Conservation (phyloP, 2,113 vertebrate genomes). For the Saimiri boliviensis region DNA sequence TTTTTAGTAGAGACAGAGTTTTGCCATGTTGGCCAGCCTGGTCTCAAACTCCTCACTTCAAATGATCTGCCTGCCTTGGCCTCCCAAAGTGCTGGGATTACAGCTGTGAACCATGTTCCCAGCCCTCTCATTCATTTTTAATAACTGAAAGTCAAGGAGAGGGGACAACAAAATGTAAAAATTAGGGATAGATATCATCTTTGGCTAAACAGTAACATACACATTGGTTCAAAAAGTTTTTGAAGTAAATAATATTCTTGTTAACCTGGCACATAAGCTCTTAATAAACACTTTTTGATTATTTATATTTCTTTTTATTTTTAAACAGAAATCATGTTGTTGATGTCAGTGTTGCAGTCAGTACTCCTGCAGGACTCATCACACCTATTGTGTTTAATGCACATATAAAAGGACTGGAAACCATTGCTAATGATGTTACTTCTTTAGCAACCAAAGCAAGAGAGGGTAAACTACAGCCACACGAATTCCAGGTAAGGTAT, state of each 20-base stretch:
- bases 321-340: slow-evolving; percentile 95
- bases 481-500: slow-evolving; percentile 95
- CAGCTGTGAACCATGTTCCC: background rate
- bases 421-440: slow-evolving; percentile 91
- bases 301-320: slow-evolving; percentile 46
- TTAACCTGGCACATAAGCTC: background rate
- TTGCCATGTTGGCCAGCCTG: too few relatives aligned
- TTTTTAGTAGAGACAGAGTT: too few relatives aligned
- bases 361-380: slow-evolving; percentile 94
- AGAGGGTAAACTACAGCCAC: slow-evolving; percentile 96
- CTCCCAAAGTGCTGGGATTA: background rate
- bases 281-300: background rate
- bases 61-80: too few relatives aligned
- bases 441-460: slow-evolving; percentile 92
- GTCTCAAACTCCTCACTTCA: too few relatives aligned
- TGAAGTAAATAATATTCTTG: background rate
- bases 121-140: too few relatives aligned
- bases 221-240: background rate
- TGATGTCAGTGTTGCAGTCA: slow-evolving; percentile 95
- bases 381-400: slow-evolving; percentile 99
- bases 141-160: background rate
- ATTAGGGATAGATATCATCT: background rate
- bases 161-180: background rate
- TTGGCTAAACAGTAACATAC: background rate
- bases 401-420: slow-evolving; percentile 93